Percentiles rank a stretch among this genome's conserved stretches.
Evolutionary conservation across 2,113 vertebrate species (phyloP).

Genomic region (Syngnathus scovelli): DNA sequence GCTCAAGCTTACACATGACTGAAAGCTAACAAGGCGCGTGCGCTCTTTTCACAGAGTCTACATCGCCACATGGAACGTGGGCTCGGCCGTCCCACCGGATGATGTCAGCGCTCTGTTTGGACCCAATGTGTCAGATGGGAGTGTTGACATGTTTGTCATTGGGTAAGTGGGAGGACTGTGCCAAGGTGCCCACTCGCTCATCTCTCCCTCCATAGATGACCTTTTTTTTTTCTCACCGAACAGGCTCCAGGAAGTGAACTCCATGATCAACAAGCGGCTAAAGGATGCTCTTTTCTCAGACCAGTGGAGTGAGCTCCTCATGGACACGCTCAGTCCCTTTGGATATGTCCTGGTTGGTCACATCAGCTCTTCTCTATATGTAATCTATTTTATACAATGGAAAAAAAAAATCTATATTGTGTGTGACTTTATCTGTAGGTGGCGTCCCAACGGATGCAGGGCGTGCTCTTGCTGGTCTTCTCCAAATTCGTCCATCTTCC

Average conservation of each 20-base stretch:
- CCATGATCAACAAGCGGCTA: constrained; percentile 92
- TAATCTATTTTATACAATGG: no score
- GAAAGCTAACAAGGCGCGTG: constrained; percentile 15
- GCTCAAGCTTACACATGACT: not conserved
- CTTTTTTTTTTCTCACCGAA: constrained; percentile 23
- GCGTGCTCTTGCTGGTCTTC: constrained; percentile 89
- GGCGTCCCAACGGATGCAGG: constrained; percentile 93
- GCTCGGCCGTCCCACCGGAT: constrained; percentile 86
- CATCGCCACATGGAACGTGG: constrained; percentile 96
- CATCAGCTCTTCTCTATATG: not conserved
- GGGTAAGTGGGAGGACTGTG: constrained; percentile 78
- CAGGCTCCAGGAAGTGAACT: constrained; percentile 96
- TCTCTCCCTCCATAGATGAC: constrained; percentile 17
- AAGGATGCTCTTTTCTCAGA: constrained; percentile 96
- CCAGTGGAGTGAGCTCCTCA: constrained; percentile 94
- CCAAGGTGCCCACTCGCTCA: constrained; percentile 40
- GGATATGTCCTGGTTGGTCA: constrained; percentile 88
- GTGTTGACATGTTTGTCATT: constrained; percentile 86
- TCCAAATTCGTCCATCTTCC: constrained; percentile 88
- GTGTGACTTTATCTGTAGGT: constrained; percentile 67
- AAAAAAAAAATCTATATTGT: not conserved
- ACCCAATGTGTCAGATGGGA: constrained; percentile 75
- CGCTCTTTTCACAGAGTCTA: constrained; percentile 73
- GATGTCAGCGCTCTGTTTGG: constrained; percentile 88
- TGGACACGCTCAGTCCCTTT: constrained; percentile 87